Percentiles rank a stretch among this genome's conserved stretches.
Evolutionary conservation across 2,888 invertebrate genomes (phyloP).

Genomic region (Aphidoletes aphidimyza): DNA sequence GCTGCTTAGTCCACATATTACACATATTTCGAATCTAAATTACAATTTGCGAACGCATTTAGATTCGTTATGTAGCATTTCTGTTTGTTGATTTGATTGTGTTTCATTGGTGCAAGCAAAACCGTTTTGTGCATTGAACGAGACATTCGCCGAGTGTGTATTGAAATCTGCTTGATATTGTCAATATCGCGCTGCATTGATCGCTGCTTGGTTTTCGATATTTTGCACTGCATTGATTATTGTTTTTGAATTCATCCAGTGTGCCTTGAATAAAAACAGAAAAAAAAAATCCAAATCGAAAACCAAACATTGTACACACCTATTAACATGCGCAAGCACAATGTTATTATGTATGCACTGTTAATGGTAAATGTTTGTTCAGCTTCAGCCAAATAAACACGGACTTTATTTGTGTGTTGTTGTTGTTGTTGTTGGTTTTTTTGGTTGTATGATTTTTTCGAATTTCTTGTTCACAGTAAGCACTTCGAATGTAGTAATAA

Average conservation of each 20-base stretch:
- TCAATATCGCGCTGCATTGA: background rate
- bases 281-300: background rate
- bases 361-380: constrained; percentile 26
- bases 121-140: background rate
- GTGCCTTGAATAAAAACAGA: no score
- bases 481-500: background rate
- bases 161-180: no score
- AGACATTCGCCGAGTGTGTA: background rate
- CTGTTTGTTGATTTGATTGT: no score
- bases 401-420: background rate
- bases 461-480: background rate
- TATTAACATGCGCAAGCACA: background rate
- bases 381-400: background rate
- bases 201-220: background rate
- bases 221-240: background rate
- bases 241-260: background rate
- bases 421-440: background rate
- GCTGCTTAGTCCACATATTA: background rate
- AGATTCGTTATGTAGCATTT: background rate
- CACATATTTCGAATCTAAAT: constrained; percentile 31
- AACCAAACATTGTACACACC: constrained; percentile 15
- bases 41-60: constrained; percentile 31
- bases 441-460: background rate
- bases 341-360: background rate
- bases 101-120: no score